Evolutionary conservation across 2,888 invertebrate species (phyloP).

Genomic region (Cybosia mesomella): DNA sequence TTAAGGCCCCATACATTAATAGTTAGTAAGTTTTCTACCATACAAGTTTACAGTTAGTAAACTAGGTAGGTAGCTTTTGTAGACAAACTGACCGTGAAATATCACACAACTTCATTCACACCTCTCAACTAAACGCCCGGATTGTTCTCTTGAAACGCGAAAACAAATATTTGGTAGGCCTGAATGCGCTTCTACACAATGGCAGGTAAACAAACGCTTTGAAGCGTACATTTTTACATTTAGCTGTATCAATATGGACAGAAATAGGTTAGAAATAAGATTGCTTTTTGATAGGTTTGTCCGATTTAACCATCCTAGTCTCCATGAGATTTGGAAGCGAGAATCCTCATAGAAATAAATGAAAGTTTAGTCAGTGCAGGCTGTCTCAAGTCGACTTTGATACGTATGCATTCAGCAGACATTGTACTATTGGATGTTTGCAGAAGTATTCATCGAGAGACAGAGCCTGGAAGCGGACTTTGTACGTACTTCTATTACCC

Average conservation of each 20-base stretch:
- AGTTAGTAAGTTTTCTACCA: not conserved
- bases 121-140: not conserved
- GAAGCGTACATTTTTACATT: not conserved
- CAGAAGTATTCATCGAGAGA: no score
- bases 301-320: no score
- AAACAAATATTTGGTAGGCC: slow-evolving; percentile 7
- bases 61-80: not conserved
- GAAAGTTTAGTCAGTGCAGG: no score
- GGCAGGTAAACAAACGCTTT: not conserved
- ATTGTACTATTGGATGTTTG: no score
- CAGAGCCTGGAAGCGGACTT: no score
- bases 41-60: no score
- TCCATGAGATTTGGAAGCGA: no score
- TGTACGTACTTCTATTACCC: no score
- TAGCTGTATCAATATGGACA: not conserved
- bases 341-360: no score
- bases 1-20: no score
- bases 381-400: no score
- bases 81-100: not conserved
- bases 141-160: not conserved
- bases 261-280: not conserved
- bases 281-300: not conserved
- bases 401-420: no score
- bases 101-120: slow-evolving; percentile 10
- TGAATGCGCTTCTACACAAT: slow-evolving; percentile 8